Percentiles rank a stretch among this genome's conserved stretches.
phyloP scores from a whole-genome alignment of 53 echinoderm and acorn worm species.

The Apostichopus leukothele region DNA sequence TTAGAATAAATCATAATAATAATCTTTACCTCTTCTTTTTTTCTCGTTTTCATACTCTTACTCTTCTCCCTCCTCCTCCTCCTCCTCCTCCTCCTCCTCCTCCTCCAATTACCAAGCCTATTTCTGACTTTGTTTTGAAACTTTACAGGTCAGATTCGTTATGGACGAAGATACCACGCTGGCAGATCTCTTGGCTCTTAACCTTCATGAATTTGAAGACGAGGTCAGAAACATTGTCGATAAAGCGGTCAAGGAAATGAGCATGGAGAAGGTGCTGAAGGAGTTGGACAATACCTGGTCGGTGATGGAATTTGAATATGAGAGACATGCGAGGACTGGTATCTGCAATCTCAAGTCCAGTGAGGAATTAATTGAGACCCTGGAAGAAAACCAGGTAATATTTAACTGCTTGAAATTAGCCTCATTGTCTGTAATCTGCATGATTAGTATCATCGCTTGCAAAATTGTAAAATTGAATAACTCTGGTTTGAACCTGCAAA shows the following conservation, averaged over 20 bases:
- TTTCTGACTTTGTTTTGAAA: no score
- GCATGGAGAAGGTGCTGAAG: conserved; percentile 99
- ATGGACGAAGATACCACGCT: conserved; percentile 95
- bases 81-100: no score
- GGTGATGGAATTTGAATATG: conserved; percentile 98
- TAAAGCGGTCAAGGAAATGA: conserved; percentile 99
- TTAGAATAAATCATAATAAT: no score
- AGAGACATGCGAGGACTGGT: conserved; percentile 76
- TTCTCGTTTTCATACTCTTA: no score
- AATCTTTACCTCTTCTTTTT: no score
- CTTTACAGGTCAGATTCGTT: conserved; percentile 73
- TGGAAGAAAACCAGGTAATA: conserved; percentile 96
- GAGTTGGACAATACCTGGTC: conserved; percentile 97
- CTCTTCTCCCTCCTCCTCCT: no score
- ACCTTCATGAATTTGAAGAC: conserved; percentile 98
- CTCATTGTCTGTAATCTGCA: neutral
- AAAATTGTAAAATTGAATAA: neutral
- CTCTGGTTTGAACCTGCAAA: neutral
- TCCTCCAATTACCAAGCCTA: no score
- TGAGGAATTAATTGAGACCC: conserved; percentile 95
- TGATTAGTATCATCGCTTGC: neutral
- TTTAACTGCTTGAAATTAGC: neutral
- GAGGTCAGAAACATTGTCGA: conserved; percentile 99
- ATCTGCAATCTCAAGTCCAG: conserved; percentile 78
- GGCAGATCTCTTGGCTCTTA: conserved; percentile 88